Base-by-base conservation (phyloP, 2,888 invertebrate genomes). In the Pecten maximus region DNA sequence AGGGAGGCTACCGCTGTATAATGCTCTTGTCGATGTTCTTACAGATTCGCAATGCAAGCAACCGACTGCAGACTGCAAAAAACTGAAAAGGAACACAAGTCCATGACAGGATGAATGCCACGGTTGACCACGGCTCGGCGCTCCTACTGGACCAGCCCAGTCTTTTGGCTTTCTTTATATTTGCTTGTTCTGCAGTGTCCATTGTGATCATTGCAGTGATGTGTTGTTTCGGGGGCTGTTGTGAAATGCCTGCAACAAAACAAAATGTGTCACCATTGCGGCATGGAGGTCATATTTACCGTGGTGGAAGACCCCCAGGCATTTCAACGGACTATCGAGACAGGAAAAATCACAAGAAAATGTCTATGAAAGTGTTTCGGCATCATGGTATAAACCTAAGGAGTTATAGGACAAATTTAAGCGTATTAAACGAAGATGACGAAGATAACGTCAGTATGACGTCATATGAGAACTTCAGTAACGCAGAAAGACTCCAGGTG, bases 381-480 rank as follows among this genome's bases (percentile, higher is more conserved):
- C 28, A 74, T 74, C 74, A 74, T 16, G 74, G 74, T 35, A 74
- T 74, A 3, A 74, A 74, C 35, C 28, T 74, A 12, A 35, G 74
- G 28, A 74, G 74, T 35, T 74, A 74, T 28, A 74, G 74, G 74
- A 74, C 74, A 35, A 74, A 74, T 74, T 15, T 74, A 74, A 74
- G 35, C 15, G 74, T 74, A 12, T 35, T 74, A 35, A 74, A 74
- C 28, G 74, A 74, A 74, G 74, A 74, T 74, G 74, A 74, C 74
- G 74, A 74, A 10, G 74, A 74, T 15, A 28, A 35, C 28, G 28
- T 74, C 3, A 74, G 74, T 35, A 74, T 74, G 74, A 74, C 35
- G 74, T 74, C 74, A 74, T 23, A 74, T 15, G 74, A 74, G 28
- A 74, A 74, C 74, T 28, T 28, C 28, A 23, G 74, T 74, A 12